Conservation (phyloP, 2,888 invertebrate species). For the Lamellibrachia satsuma region DNA sequence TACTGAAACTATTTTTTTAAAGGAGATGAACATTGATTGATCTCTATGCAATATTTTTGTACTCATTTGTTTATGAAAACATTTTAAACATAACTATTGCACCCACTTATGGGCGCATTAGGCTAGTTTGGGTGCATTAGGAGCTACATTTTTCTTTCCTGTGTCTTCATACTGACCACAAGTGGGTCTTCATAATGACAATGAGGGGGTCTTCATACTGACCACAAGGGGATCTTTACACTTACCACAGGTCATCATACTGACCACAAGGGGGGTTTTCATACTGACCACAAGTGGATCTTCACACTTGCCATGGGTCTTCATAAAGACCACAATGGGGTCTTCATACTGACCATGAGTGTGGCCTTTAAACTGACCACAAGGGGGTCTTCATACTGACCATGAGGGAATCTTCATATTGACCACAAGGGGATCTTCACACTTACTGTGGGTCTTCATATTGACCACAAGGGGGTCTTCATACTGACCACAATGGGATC, state of each 20-base stretch:
- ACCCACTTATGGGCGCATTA: too few species aligned
- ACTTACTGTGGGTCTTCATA: neutral
- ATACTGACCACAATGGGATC: neutral
- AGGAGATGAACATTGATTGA: too few species aligned
- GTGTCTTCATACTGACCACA: too few species aligned
- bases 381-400: neutral
- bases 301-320: neutral
- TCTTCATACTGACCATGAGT: neutral
- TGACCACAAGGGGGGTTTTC: neutral
- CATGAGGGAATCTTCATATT: neutral
- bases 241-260: neutral
- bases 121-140: too few species aligned
- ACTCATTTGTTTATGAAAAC: too few species aligned
- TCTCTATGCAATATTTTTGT: too few species aligned
- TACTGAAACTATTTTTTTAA: too few species aligned
- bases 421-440: neutral
- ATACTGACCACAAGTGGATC: conserved; percentile 28
- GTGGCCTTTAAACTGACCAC: neutral
- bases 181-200: neutral
- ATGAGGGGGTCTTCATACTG: neutral
- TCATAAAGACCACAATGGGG: neutral
- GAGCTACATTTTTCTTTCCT: too few species aligned
- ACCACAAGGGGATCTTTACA: neutral
- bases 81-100: too few species aligned
- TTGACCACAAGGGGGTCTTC: neutral